phyloP scores from a whole-genome alignment of 1,140 invertebrate genomes.

The Pissodes strobi region DNA sequence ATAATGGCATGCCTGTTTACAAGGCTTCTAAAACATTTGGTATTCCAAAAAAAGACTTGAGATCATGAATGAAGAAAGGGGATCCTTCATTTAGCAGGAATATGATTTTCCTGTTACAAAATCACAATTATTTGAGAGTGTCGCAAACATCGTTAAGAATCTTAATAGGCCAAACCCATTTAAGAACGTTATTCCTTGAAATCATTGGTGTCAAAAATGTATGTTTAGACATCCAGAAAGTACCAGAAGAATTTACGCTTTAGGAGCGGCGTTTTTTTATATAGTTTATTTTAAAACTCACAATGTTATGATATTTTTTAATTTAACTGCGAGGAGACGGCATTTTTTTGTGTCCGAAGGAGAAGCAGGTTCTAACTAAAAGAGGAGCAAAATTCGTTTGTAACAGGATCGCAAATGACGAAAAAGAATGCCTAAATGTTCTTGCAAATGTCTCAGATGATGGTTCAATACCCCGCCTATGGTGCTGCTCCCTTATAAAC shows the following conservation, averaged over 20 bases:
- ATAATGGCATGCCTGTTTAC: too few species aligned
- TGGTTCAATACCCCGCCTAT: constrained; percentile 17
- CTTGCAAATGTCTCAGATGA: constrained; percentile 16
- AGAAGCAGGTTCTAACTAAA: constrained; percentile 39
- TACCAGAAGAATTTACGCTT: too few species aligned
- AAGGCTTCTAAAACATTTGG: too few species aligned
- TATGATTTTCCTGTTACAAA: not conserved
- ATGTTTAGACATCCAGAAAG: too few species aligned
- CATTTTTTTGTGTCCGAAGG: constrained; percentile 50
- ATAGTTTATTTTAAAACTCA: too few species aligned
- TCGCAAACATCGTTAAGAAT: constrained; percentile 46
- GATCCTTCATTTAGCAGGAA: not conserved
- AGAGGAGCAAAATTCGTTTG: constrained; percentile 48
- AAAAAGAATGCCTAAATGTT: constrained; percentile 39
- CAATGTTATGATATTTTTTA: too few species aligned
- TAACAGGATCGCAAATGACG: constrained; percentile 34
- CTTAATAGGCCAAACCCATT: too few species aligned
- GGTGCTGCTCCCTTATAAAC: constrained; percentile 24
- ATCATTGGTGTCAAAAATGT: too few species aligned
- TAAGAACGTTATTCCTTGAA: too few species aligned
- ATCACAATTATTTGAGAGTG: constrained; percentile 28
- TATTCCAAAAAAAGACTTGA: too few species aligned
- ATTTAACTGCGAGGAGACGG: constrained; percentile 56
- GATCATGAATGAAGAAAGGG: too few species aligned
- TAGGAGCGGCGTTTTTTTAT: too few species aligned